Base-by-base conservation (phyloP, 2,113 vertebrate species). In the Microtus ochrogaster region DNA sequence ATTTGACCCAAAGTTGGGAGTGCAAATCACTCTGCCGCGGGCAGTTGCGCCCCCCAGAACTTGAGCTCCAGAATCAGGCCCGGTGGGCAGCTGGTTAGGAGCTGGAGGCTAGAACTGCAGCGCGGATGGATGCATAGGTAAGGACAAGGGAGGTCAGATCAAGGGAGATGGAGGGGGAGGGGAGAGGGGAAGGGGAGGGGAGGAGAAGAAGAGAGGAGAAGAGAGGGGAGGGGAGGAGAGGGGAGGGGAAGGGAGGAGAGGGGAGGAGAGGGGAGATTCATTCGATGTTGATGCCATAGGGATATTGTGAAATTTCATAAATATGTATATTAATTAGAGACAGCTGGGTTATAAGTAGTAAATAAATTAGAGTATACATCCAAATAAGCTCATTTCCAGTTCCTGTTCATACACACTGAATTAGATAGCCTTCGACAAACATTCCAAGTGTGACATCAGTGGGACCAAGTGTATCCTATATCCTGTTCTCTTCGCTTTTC, bases 311-410 rank as follows among this genome's bases (percentile, higher is more conserved):
- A 89, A 87, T 92, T 95, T 93, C 94, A 96, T 41, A 96, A 63
- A 44, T 93, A 87, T 82, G 33, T 77, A 91, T 33, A 85, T 94
- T 63, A 95, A 78, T 82, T 88, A 89, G 92, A 91, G 36, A 21
- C 65, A 97, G 61, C 26, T 44, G 81, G 58, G n/a, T 89, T 90
- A 78, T 90, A 73, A 95, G 95, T 97, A 92, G 85, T 92, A 77
- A 94, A 94, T 81, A 97, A 87, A 82, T 86, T 86, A 94, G 96
- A 95, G 84, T 78, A 92, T 36, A 83, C 58, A 95, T 33, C 96
- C 82, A 95, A 39, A 96, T 96, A 49, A 97, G 83, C 65, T 96
- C 68, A 95, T 95, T 89, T 89, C 63, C 70, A 74, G 85, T 41
- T 93, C 47, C 66, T 95, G 63, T 85, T 94, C 92, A 85, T 89